Percentiles rank a stretch among this genome's conserved stretches.
Conservation (phyloP, 2,113 vertebrate species). For the Paramormyrops kingsleyae region DNA sequence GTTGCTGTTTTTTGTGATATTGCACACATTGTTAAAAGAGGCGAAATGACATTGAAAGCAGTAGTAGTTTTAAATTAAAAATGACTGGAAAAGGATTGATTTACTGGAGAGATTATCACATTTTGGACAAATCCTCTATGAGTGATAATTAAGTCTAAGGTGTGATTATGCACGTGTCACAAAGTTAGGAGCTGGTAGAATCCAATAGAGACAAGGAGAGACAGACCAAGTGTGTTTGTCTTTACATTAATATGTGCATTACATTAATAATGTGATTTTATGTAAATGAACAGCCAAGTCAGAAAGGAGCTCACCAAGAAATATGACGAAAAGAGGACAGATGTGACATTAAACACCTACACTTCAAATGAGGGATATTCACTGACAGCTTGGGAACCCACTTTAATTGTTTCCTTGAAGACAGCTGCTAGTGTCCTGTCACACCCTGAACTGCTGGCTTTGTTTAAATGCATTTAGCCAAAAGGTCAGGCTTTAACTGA, state of each 20-base stretch:
- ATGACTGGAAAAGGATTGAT: background rate
- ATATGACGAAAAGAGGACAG: background rate
- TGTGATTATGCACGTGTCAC: background rate
- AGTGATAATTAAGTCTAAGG: background rate
- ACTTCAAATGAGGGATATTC: background rate
- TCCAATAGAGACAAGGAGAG: background rate
- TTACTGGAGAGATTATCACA: background rate
- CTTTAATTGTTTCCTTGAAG: background rate
- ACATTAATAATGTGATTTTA: background rate
- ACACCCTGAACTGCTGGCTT: background rate
- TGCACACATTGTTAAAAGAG: background rate
- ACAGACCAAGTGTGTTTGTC: background rate
- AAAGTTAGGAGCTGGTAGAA: background rate
- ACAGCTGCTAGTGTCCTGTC: background rate
- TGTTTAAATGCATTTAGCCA: background rate
- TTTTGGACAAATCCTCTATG: background rate
- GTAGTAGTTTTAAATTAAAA: background rate
- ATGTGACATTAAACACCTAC: background rate
- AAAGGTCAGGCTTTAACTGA: background rate
- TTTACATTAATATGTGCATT: background rate
- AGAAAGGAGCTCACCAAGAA: background rate
- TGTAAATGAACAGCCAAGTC: background rate
- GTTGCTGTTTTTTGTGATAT: background rate
- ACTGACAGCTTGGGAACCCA: background rate
- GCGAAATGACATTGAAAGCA: background rate